Evolutionary conservation across 2,113 vertebrate genomes (phyloP).

Genomic region (Eubucco bourcierii): DNA sequence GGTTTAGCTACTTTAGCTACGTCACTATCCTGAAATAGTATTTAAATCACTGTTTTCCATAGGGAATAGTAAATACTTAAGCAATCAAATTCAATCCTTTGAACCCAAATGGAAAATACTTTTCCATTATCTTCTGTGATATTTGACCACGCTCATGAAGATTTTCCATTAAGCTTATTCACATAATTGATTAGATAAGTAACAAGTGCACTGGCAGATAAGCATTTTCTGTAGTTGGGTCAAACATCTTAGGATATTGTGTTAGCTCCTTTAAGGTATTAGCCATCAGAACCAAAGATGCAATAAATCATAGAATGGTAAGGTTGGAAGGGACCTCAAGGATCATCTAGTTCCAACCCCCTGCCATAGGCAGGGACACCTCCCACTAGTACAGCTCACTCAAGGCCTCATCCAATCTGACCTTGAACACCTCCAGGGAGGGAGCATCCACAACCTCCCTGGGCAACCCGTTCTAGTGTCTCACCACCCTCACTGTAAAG

Average conservation of each 20-base stretch:
- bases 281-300: not conserved
- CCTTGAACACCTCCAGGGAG: too few relatives aligned
- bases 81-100: not conserved
- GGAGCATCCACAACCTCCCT: too few relatives aligned
- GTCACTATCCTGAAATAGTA: not conserved
- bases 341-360: too few relatives aligned
- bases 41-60: not conserved
- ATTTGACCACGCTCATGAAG: not conserved
- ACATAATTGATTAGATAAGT: not conserved
- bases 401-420: too few relatives aligned
- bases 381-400: too few relatives aligned
- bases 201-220: not conserved
- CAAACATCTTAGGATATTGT: not conserved
- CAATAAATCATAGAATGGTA: too few relatives aligned
- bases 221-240: not conserved
- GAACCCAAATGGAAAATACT: not conserved
- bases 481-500: too few relatives aligned
- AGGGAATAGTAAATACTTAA: constrained; percentile 21
- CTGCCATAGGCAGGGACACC: too few relatives aligned
- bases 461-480: too few relatives aligned
- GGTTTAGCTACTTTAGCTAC: not conserved
- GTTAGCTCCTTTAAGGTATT: not conserved
- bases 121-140: not conserved
- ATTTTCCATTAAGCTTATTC: not conserved
- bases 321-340: too few relatives aligned